phyloP scores from a whole-genome alignment of 2,113 vertebrate species.

The Camelus dromedarius region DNA sequence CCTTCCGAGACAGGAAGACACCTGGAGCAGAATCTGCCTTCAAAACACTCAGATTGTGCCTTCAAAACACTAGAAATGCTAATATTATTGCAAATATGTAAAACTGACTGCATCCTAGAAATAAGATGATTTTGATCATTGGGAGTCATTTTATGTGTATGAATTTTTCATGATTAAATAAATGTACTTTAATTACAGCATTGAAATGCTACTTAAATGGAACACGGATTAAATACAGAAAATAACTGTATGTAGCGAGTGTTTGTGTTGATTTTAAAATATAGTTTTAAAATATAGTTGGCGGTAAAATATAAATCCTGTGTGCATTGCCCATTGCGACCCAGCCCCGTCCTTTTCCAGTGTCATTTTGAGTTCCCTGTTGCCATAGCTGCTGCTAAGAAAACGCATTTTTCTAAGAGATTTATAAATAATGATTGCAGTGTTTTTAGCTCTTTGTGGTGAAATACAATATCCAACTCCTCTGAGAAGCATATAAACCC shows the following conservation, averaged over 20 bases:
- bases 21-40: not conserved
- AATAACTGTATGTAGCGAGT: not conserved
- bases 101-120: not conserved
- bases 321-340: conserved; percentile 48
- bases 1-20: not conserved
- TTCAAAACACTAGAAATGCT: not conserved
- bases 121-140: not conserved
- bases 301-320: conserved; percentile 41
- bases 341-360: conserved; percentile 63
- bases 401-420: conserved; percentile 84
- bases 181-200: not conserved
- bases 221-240: not conserved
- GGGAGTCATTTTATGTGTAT: not conserved
- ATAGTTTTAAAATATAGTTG: conserved; percentile 55
- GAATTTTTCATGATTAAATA: not conserved
- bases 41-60: not conserved
- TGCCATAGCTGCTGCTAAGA: conserved; percentile 86
- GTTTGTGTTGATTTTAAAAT: conserved; percentile 54
- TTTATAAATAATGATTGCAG: conserved; percentile 83
- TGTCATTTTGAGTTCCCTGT: conserved; percentile 77
- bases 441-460: conserved; percentile 83
- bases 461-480: conserved; percentile 73
- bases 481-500: conserved; percentile 81
- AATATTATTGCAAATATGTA: not conserved
- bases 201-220: conserved; percentile 11